Evolutionary conservation across 1,140 invertebrate genomes (phyloP), one percentile per base, ranked within the genome.

Genomic region (Drosophila melanica): DNA sequence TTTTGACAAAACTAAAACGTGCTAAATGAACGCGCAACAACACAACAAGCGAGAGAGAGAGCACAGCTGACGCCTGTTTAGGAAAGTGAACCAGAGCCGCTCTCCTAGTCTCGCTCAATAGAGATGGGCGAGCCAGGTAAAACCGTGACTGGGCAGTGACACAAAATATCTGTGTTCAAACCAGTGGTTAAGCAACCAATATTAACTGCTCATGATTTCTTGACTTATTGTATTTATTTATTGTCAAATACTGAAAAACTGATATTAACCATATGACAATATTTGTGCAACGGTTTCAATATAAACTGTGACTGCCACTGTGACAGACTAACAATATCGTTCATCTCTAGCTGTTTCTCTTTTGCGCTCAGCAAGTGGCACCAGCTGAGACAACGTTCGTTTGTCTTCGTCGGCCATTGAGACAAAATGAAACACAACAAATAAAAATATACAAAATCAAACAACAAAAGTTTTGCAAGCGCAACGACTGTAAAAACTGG

Each of bases 381-480:
- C 48, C 55, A 73, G 64, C 64, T 73, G 64, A 73, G 69, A 72
- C 42, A 23, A 3, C 20, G 20, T 58, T 63, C 41, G 63, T 55
- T 41, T 74, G 71, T 35, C 53, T 71, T 65, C 53, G 62, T 66
- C 62, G 53, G 37, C 55, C 64, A 74, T 59, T 54, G 50, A 69
- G 58, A 62, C 50, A 42, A 60, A 62, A 74, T 58, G 30, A 68
- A 74, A 74, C 66, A 75, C 27, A 66, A 63, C 57, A 69, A 74
- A 74, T 63, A 62, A 60, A 44, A 68, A 86, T 79, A 82, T 51
- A 75, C 68, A 67, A 84, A 77, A 78, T 64, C 68, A 75, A 80
- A 77, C 64, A 77, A 84, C 84, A 69, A 78, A 70, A 76, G 78
- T 86, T 86, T 84, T 85, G 78, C 86, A 87, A 66, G 68, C 70